Evolutionary conservation across 2,888 invertebrate species (phyloP), one percentile per base, ranked within the genome.

Genomic region (Euproctis similis): DNA sequence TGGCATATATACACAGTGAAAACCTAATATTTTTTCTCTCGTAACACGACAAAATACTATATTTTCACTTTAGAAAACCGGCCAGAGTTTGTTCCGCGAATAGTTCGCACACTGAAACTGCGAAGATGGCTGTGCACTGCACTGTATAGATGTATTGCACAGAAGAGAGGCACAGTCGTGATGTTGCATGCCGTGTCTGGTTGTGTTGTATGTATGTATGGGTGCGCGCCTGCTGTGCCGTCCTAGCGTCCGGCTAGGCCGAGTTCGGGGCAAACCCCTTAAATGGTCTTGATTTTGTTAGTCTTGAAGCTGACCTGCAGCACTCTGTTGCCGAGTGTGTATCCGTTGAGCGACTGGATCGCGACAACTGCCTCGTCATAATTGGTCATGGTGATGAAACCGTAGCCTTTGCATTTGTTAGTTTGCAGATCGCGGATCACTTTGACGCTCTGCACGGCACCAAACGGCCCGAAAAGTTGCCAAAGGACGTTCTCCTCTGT

Each of bases 391-490:
- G 95, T 95, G 52, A 96, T 95, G 78, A 96, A 95, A 34, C 95
- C 96, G 77, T 95, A 96, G 53, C 96, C 96, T 84, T 95, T 96
- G 88, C 96, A 96, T 82, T 96, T 96, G 87, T 94, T 94, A 49
- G 95, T 94, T 77, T 94, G 92, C 59, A 93, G 88, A 86, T 96
- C 96, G 59, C 95, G 90, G 61, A 96, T 94, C 56, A 96, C 95
- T 85, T 96, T 96, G 39, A 96, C 95, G 77, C 92, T 93, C 77
- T 95, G 93, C 48, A 96, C 95, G 50, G 95, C 95, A 49, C 96
- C 96, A 77, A 96, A 96, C 12, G 96, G 96, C 8, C 97, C 97
- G 77, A 97, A 98, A 49, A 97, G 87, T 78, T 97, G 96, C 97
- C 97, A 97, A 41, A 97, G 88, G 26, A 95, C 92, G 72, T 94